Evolutionary conservation across 2,888 invertebrate species (phyloP).

Genomic region (Bellardia bayeri): DNA sequence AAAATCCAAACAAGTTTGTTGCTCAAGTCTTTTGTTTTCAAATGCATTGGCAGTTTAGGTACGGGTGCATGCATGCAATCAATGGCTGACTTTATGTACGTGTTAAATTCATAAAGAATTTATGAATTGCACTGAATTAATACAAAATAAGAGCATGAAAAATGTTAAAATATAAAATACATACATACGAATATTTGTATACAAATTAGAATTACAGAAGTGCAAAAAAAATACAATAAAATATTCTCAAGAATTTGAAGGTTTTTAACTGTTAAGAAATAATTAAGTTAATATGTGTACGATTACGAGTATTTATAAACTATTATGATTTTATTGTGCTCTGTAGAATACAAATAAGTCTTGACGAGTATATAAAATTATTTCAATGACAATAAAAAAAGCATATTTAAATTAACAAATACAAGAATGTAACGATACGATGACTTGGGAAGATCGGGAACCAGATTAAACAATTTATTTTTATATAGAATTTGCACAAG

Average conservation of each 20-base stretch:
- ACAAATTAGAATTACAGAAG: constrained; percentile 42
- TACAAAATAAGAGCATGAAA: constrained; percentile 24
- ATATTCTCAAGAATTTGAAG: constrained; percentile 45
- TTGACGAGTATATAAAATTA: no score
- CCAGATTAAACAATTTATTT: no score
- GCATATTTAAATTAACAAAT: no score
- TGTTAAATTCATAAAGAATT: constrained; percentile 51
- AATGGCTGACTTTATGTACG: constrained; percentile 41
- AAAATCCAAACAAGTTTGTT: constrained; percentile 63
- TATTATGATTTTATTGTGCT: not conserved
- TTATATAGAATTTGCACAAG: no score
- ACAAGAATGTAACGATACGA: no score
- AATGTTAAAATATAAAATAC: not conserved
- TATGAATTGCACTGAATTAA: constrained; percentile 34
- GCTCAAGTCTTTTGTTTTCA: constrained; percentile 62
- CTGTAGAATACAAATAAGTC: no score
- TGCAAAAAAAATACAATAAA: constrained; percentile 16
- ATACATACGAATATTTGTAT: constrained; percentile 5
- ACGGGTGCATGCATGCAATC: constrained; percentile 39
- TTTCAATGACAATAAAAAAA: no score
- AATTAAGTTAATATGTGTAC: constrained; percentile 6
- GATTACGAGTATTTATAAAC: not conserved
- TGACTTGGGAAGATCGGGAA: no score
- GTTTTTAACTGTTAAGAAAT: constrained; percentile 46
- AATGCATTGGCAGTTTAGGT: constrained; percentile 17